These are phyloP conservation scores for Gnathonemus longibarbis DNA, from an alignment of 2,113 vertebrate species.

Conservation along the genomic window DNA sequence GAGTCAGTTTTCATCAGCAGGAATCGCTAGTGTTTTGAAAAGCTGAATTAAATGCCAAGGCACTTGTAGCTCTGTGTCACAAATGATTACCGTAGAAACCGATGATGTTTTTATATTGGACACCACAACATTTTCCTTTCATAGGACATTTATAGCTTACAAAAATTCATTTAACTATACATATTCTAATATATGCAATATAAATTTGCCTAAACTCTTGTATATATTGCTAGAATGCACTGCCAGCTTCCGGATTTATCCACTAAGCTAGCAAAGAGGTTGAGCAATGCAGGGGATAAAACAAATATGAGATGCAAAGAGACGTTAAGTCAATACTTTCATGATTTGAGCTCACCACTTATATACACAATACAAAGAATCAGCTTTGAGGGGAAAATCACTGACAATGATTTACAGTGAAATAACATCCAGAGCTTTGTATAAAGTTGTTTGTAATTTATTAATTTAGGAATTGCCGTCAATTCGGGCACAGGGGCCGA, in stretches of 20 bases:
- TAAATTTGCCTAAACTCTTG: neutral
- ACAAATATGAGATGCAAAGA: conserved; percentile 4
- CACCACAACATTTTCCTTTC: neutral
- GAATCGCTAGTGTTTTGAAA: neutral
- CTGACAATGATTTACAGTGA: neutral
- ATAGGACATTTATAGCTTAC: neutral
- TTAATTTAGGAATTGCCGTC: neutral
- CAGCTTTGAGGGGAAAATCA: neutral
- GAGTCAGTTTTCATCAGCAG: neutral
- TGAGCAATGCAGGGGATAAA: neutral
- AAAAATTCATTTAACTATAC: neutral
- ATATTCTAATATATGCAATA: neutral
- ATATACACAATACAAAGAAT: neutral
- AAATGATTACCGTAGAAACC: neutral
- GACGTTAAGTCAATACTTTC: neutral
- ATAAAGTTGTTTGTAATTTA: neutral
- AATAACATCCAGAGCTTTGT: neutral
- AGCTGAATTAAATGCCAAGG: conserved; percentile 7
- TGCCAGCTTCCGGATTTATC: neutral
- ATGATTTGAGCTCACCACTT: neutral
- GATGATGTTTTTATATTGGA: neutral
- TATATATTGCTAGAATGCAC: neutral
- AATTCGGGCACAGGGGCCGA: neutral
- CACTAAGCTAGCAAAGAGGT: neutral
- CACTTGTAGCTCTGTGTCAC: neutral